Evolutionary conservation across 2,797 vertebrate genomes (phyloP), one percentile per base, ranked within the genome.

Genomic region (Odontamblyopus rebecca): DNA sequence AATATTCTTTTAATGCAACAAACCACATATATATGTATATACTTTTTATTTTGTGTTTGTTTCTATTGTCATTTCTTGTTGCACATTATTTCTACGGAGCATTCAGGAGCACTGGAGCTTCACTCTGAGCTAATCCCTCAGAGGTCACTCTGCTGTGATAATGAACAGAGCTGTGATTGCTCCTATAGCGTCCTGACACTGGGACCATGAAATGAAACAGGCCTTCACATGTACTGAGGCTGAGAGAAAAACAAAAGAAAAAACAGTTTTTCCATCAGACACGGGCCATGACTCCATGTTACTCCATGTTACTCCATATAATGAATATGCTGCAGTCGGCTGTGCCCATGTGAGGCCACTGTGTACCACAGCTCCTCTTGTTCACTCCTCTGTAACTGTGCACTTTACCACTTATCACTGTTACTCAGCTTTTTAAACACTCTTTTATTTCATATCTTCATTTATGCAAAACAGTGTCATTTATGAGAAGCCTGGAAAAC

Each of bases 351-450:
- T 64, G n/a, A 70, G 78, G 87, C 61, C 80, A 85, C 78, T 84
- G 86, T 89, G 92, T 91, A 94, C 91, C 92, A 84, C 76, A 74
- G 6, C 67, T 75, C 70, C 75, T 68, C 85, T 88, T 90, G 82
- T 86, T 88, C 77, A 75, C 74, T 70, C 30, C 32, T 35, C 32
- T 35, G 32, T 35, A 35, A 35, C 7, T 35, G 5, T 1, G 9
- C 6, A 8, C 35, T 38, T 38, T 38, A 38, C 35, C 35, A 38
- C 35, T 38, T 35, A 9, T 9, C 35, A 38, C 9, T 7, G 7
- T 35, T 35, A 6, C 32, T 35, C 32, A 35, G 23, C 23, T 6
- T 38, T 38, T 38, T 38, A 1, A 38, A 38, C 35, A 35, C 4
- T 9, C 8, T 38, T 8, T 1, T 38, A 9, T 0, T 8, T 8